Base-by-base conservation (phyloP, 2,797 vertebrate genomes). In the Pteropus rufus region DNA sequence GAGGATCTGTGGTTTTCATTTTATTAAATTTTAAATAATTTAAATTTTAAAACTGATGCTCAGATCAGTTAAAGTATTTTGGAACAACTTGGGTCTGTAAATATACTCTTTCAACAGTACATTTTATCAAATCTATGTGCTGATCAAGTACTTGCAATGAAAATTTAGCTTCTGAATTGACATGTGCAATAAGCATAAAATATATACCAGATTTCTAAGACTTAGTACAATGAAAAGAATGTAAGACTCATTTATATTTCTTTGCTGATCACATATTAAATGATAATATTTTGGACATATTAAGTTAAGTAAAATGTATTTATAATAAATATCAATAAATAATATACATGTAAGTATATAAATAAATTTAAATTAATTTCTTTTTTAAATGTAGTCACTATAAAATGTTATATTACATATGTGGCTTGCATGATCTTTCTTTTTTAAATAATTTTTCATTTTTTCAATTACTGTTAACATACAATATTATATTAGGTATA, bases 121-220 rank as follows among this genome's bases (percentile, higher is more conserved):
- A 72, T 92, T 76, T 73, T 52, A 85, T 84, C 81, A 87, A 79
- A 87, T 73, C 85, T 92, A 90, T 94, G 89, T 76, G 65, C 82
- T 83, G 72, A 91, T 80, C 41, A 26, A 91, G 67, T 88, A 39
- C 56, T 95, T 88, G 77, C 80, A 86, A 70, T n/a, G 76, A 84
- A 94, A 95, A 91, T 84, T 34, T 34, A 89, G 77, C 60, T 85
- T 95, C 69, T 75, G 60, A 95, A 70, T 56, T 90, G 58, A 83
- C 36, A 58, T 36, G 9, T 26, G 49, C 65, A 69, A 15, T 87
- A 64, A 36, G 26, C 29, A 65, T 39, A 85, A 89, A 80, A 49
- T 14, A 26, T 26, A 39, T 9, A 31, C 39, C 10, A 44, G 75
- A 69, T 94, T 79, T 83, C 36, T 44, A 70, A 84, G 58, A 39